phyloP scores from a whole-genome alignment of 1,140 invertebrate species.

The Lordiphosa collinella region DNA sequence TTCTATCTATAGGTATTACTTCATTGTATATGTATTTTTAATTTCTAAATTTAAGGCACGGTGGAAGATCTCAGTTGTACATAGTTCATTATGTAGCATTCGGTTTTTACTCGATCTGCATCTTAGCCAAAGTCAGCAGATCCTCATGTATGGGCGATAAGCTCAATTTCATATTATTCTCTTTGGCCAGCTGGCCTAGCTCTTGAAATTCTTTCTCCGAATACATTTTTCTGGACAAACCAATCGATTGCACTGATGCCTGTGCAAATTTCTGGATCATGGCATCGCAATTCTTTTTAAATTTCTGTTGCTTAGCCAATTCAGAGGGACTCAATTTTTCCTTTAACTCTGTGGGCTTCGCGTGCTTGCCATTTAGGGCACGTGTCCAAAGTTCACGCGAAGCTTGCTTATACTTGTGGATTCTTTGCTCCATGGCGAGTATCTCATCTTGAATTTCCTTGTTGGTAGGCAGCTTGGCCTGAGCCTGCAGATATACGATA shows the following conservation, averaged over 20 bases:
- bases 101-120: not conserved
- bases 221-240: too few relatives aligned
- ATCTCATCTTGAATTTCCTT: too few relatives aligned
- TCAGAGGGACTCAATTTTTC: not conserved
- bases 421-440: conserved; percentile 14
- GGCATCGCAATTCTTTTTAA: conserved; percentile 14
- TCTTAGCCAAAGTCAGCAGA: conserved; percentile 34
- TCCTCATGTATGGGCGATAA: conserved; percentile 34
- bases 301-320: conserved; percentile 3
- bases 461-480: conserved; percentile 37
- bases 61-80: not conserved
- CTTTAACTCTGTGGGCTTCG: not conserved
- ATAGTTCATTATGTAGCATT: not conserved
- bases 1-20: too few relatives aligned
- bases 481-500: conserved; percentile 24
- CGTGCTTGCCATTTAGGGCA: conserved; percentile 25
- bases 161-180: conserved; percentile 33
- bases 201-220: too few relatives aligned
- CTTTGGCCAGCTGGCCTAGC: conserved; percentile 11
- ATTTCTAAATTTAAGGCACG: not conserved
- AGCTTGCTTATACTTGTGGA: conserved; percentile 39
- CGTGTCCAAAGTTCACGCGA: conserved; percentile 45
- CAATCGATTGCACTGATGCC: not conserved
- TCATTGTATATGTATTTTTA: too few relatives aligned
- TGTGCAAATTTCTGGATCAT: conserved; percentile 24